Base-by-base conservation (phyloP, 2,113 vertebrate genomes). In the Calidris pygmaea region DNA sequence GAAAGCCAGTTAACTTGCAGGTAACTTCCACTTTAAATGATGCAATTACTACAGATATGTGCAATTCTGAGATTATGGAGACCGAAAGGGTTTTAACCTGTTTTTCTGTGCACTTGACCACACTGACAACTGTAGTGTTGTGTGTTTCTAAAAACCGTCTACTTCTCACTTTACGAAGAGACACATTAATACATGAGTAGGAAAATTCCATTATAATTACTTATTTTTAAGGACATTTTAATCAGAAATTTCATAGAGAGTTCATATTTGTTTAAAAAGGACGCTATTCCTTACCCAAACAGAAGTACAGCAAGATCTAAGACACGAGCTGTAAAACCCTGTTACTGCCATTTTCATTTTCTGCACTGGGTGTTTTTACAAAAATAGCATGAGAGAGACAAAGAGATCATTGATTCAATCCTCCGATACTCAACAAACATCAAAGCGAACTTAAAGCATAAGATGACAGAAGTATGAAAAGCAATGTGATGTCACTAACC, bases 331-430 rank as follows among this genome's bases (percentile, higher is more conserved):
- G 43, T 91, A 67, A 95, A 87, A 70, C 74, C 77, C 95, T 85
- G 41, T 37, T 62, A 50, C 21, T 87, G 70, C 29, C 20, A 12
- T 62, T 87, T 79, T 79, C 35, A 73, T 58, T 91, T 85, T 79
- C 45, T 75, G 77, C 60, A 84, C 41, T 91, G 68, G 34, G 27
- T 58, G n/a, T 74, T 93, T 93, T 77, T 56, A 94, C 43, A 78
- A 43, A 89, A 89, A 48, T 13, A 85, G 72, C 67, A 82, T 0
- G 0, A 73, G 34, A 86, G 29, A 92, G 56, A 92, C 41, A 80
- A 32, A 85, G 95, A 95, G 98, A 98, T 98, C 99, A 99, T 98
- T 99, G 98, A 98, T 99, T 98, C 98, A 98, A 96, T 93, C 83
- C 97, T 96, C 98, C 34, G 88, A 94, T 94, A 96, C 88, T 94